Conservation (phyloP, 2,113 vertebrate species). For the Rhabdornis inornatus region DNA sequence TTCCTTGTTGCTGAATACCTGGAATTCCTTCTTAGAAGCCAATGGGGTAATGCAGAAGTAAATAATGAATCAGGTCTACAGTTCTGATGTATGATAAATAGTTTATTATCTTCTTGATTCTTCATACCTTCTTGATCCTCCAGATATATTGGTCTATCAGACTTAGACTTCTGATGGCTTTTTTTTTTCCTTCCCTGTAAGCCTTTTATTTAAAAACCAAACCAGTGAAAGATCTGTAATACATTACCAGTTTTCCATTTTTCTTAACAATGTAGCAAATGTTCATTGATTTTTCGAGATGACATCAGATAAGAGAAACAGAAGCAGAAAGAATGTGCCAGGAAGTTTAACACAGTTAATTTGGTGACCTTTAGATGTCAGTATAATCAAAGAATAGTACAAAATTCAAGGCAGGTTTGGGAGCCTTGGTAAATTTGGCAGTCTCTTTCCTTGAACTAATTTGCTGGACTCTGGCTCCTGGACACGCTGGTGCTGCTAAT, state of each 20-base stretch:
- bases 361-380: slow-evolving; percentile 64
- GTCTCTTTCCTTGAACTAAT: not conserved
- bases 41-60: not conserved
- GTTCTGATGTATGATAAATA: not conserved
- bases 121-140: not conserved
- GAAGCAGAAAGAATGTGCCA: not conserved
- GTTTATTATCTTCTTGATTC: not conserved
- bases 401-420: not conserved
- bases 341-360: not conserved
- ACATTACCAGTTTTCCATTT: not conserved
- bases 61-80: not conserved
- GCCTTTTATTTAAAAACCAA: not conserved
- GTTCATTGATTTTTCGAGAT: not conserved
- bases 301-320: not conserved
- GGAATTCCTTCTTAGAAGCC: not conserved
- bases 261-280: not conserved
- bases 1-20: not conserved
- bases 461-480: not conserved
- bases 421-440: not conserved
- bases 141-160: not conserved
- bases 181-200: not conserved
- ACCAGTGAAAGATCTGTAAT: not conserved
- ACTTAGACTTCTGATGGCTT: not conserved
- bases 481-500: not conserved
- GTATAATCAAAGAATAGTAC: slow-evolving; percentile 54